A percentile compares a stretch with the other conserved stretches of the same genome.
Evolutionary conservation across 2,888 invertebrate genomes (phyloP).

Genomic region (Iphiclides podalirius): DNA sequence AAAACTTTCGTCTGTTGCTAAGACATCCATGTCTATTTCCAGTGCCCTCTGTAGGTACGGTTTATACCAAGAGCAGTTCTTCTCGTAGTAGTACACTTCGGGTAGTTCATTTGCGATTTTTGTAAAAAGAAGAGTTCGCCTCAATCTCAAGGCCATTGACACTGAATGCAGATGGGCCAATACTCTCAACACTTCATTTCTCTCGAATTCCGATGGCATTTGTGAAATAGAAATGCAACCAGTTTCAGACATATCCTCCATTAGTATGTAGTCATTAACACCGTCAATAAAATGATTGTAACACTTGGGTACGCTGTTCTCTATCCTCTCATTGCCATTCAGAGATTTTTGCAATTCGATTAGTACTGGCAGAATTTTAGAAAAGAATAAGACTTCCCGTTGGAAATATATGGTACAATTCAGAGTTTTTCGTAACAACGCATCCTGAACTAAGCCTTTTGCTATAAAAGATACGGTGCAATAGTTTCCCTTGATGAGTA

Average conservation of each 20-base stretch:
- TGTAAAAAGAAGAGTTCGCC: conserved; percentile 40
- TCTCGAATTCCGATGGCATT: conserved; percentile 36
- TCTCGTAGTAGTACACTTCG: conserved; percentile 45
- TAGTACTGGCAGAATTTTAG: conserved; percentile 41
- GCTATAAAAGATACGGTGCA: conserved; percentile 41
- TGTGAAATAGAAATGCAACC: conserved; percentile 35
- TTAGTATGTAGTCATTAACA: conserved; percentile 45
- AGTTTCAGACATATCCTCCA: conserved; percentile 47
- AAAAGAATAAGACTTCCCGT: conserved; percentile 46
- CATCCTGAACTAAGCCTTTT: conserved; percentile 43
- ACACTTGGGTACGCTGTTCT: conserved; percentile 40
- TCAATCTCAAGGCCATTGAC: conserved; percentile 43
- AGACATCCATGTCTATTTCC: conserved; percentile 38
- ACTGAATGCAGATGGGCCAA: conserved; percentile 55
- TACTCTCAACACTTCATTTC: conserved; percentile 39
- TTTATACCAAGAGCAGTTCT: conserved; percentile 43
- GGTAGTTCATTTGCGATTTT: conserved; percentile 36
- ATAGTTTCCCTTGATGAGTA: conserved; percentile 36
- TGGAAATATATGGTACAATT: conserved; percentile 38
- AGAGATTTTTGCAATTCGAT: conserved; percentile 39
- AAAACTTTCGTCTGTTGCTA: conserved; percentile 40
- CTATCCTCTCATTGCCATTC: conserved; percentile 45
- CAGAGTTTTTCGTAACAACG: conserved; percentile 38
- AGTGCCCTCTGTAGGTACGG: conserved; percentile 42
- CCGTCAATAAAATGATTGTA: conserved; percentile 44